A percentile compares a stretch with the other conserved stretches of the same genome.
phyloP scores from a whole-genome alignment of 2,888 invertebrate genomes.

The Gerris lacustris region DNA sequence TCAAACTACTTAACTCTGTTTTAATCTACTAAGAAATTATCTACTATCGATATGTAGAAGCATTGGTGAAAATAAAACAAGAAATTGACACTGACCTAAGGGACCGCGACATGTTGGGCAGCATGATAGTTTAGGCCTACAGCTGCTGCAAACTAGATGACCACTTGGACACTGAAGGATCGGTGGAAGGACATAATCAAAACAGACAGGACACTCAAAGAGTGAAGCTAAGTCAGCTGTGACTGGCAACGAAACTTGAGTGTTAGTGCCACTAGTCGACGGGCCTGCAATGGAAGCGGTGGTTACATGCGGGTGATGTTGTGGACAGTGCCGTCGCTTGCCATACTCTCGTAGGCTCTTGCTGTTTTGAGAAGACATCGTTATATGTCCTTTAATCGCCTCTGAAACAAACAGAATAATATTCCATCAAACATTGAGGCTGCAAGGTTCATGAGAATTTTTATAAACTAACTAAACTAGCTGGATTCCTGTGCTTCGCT shows the following conservation, averaged over 20 bases:
- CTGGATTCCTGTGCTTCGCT: no score
- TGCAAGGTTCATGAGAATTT: no score
- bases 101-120: conserved; percentile 98
- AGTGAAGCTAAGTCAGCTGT: conserved; percentile 76
- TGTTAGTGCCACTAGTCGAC: conserved; percentile 1
- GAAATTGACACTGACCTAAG: conserved; percentile 44
- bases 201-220: conserved; percentile 95
- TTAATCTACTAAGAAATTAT: no score
- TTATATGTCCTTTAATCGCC: background rate
- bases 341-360: background rate
- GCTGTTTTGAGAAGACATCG: conserved; percentile 2
- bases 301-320: background rate
- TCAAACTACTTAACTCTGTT: no score
- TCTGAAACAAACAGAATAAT: no score
- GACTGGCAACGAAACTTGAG: conserved; percentile 25
- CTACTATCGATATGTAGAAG: no score
- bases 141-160: conserved; percentile 94
- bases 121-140: conserved; percentile 89
- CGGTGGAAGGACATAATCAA: conserved; percentile 97
- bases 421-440: no score
- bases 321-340: background rate
- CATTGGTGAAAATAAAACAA: background rate
- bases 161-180: conserved; percentile 98
- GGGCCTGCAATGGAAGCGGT: background rate
- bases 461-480: no score